phyloP scores from a whole-genome alignment of 1,140 invertebrate genomes.

The Drosophila ananassae region DNA sequence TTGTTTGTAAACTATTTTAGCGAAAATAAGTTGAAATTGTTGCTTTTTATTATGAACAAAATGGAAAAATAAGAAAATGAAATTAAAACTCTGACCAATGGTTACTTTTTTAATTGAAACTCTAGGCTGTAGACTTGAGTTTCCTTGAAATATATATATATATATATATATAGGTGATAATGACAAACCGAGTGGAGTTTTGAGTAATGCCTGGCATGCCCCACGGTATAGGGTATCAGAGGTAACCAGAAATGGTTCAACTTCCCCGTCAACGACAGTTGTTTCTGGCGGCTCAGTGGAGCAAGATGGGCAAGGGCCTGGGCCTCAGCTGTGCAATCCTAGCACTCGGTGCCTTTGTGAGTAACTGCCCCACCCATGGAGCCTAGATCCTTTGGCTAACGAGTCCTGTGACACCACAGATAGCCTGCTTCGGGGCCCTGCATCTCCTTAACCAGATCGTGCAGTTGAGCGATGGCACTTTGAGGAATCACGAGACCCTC shows the following conservation, averaged over 20 bases:
- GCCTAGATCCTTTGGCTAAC: background rate
- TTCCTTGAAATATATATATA: no score
- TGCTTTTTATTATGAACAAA: background rate
- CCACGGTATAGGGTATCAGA: background rate
- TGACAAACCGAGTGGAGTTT: background rate
- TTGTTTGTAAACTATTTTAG: background rate
- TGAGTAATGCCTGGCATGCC: background rate
- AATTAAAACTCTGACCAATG: conserved; percentile 1
- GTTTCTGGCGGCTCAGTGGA: conserved; percentile 3
- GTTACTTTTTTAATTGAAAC: background rate
- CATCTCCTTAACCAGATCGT: conserved; percentile 55
- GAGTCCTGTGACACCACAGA: conserved; percentile 16
- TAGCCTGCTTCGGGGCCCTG: conserved; percentile 50
- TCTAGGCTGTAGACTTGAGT: background rate
- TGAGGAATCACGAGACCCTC: background rate
- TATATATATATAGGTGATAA: background rate
- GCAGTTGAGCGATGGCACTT: background rate
- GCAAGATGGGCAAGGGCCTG: conserved; percentile 50
- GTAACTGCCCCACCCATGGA: background rate
- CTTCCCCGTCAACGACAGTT: conserved; percentile 13
- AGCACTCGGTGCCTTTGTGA: conserved; percentile 51
- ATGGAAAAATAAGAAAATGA: background rate
- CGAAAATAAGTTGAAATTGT: background rate
- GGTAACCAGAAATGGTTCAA: no score
- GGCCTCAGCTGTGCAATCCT: conserved; percentile 42